Base-by-base conservation (phyloP, 2,797 vertebrate species). In the Silurus lanzhouensis region DNA sequence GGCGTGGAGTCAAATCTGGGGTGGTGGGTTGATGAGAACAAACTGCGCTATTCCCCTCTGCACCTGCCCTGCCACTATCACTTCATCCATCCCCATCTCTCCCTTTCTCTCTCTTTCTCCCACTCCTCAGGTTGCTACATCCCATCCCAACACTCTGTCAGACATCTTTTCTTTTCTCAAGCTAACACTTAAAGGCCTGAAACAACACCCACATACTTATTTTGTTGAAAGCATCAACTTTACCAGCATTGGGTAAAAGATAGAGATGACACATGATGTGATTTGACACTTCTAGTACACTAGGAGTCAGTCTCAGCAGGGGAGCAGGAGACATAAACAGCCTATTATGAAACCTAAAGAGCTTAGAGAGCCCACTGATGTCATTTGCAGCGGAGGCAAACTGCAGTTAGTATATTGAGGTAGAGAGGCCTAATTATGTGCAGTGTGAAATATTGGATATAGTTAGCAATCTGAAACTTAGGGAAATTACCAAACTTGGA, bases 1-100 rank as follows among this genome's bases (percentile, higher is more conserved):
- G 80, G 72, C 63, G 48, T 46, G 44, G 46, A 67, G 67, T 88
- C 84, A 86, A 87, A 85, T 58, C 84, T 84, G 66, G 83, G 87
- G 90, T 85, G 78, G 87, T 87, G 75, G 85, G 60, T 66, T 84
- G 72, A 89, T 79, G 84, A 84, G 81, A 81, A 88, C 75, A 81
- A 86, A 88, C 66, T 85, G 84, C 88, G 57, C 84, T 86, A 83
- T 87, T 88, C 90, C 91, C 86, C 31, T 52, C 52, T 44, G 80
- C 58, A 80, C 81, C 68, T 58, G 84, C 55, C 75, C 71, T 84
- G 76, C 86, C 75, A 57, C 64, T 85, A 68, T 87, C 57, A 84
- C 84, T 88, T 66, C 66, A 67, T 48, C 46, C 57, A 72, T 72
- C 52, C 64, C 74, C 31, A 15, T 80, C 15, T 67, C 20, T 55